Conservation (phyloP, 2,888 invertebrate genomes). For the Sylvicola fuscatus region DNA sequence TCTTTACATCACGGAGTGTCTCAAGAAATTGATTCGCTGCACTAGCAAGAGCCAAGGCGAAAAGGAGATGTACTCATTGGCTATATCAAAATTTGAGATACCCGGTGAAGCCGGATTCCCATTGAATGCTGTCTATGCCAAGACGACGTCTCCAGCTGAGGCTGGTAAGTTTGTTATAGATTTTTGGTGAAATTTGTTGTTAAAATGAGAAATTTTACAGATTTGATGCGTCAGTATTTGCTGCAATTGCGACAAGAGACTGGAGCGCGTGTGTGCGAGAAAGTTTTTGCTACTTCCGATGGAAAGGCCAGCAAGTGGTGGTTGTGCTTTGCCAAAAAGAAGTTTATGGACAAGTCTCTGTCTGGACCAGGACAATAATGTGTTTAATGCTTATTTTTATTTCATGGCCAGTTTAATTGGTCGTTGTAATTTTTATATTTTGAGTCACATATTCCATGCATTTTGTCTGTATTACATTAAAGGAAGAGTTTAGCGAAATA, state of each 20-base stretch:
- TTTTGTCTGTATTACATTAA: no score
- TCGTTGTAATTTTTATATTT: no score
- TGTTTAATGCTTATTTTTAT: no score
- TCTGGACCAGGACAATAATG: constrained; percentile 16
- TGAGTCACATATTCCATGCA: no score
- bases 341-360: constrained; percentile 98
- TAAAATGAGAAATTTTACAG: constrained; percentile 25
- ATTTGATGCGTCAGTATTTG: constrained; percentile 80
- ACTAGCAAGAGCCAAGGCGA: constrained; percentile 71
- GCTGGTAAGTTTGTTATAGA: constrained; percentile 46
- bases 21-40: constrained; percentile 86
- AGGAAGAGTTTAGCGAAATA: no score
- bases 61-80: constrained; percentile 92
- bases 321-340: constrained; percentile 97
- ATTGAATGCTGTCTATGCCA: constrained; percentile 85
- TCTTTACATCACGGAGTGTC: constrained; percentile 90
- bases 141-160: constrained; percentile 57
- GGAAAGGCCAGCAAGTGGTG: constrained; percentile 99
- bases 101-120: constrained; percentile 93
- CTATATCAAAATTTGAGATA: constrained; percentile 85
- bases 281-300: constrained; percentile 70
- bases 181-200: background rate
- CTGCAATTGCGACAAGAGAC: constrained; percentile 92
- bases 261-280: constrained; percentile 75
- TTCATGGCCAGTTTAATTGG: no score